phyloP scores from a whole-genome alignment of 1,140 invertebrate species.

The Diachasmimorpha longicaudata region DNA sequence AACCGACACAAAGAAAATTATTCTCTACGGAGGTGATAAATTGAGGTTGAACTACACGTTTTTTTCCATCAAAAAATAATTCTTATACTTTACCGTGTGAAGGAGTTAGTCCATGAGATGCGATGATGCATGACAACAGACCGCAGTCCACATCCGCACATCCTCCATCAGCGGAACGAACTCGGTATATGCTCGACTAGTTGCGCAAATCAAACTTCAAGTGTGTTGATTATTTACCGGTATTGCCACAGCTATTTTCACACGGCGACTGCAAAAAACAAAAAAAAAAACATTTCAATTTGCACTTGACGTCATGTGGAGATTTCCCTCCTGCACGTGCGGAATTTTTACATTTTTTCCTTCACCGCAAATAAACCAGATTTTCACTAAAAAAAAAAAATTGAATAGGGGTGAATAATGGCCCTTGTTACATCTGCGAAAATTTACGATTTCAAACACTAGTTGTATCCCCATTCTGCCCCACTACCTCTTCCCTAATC shows the following conservation, averaged over 20 bases:
- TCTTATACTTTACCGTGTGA: neutral
- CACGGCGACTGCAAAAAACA: neutral
- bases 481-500: no score
- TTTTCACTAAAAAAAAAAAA: no score
- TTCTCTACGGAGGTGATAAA: neutral
- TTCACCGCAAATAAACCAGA: no score
- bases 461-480: no score
- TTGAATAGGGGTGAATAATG: no score
- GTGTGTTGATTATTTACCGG: neutral
- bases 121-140: neutral
- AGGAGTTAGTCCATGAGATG: neutral
- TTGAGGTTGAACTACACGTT: neutral
- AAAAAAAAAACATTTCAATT: neutral
- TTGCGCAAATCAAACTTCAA: constrained; percentile 2
- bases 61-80: neutral
- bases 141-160: constrained; percentile 1
- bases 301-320: neutral
- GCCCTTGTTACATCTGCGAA: no score
- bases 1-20: neutral
- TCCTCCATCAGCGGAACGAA: neutral
- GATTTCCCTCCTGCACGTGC: neutral
- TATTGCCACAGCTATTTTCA: neutral
- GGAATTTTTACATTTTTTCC: neutral
- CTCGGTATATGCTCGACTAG: neutral
- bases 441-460: no score